Conservation (phyloP, 2,888 invertebrate species). For the Pristionchus japonicus region DNA sequence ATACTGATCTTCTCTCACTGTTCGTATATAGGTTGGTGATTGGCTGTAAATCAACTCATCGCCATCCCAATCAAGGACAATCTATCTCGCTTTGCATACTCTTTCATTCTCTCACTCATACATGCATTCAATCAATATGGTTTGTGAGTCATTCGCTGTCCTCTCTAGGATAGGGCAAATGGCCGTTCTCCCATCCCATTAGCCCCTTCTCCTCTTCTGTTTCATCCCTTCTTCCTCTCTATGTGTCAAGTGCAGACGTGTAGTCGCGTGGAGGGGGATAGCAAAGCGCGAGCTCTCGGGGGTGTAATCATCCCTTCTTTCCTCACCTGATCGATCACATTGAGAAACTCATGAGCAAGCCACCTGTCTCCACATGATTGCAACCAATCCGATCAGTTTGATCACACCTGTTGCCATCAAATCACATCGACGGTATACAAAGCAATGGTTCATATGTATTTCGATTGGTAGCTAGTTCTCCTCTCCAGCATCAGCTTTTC, state of each 20-base stretch:
- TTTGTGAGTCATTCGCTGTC: neutral
- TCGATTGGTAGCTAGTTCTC: no score
- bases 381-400: neutral
- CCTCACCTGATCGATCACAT: conserved; percentile 16
- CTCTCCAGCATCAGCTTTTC: no score
- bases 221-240: neutral
- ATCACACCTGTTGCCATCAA: neutral
- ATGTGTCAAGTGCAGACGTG: neutral
- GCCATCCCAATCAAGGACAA: neutral
- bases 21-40: neutral
- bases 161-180: neutral
- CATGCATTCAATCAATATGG: neutral
- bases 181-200: neutral
- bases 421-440: no score
- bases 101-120: neutral
- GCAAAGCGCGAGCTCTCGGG: neutral
- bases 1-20: neutral
- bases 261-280: neutral
- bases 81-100: neutral
- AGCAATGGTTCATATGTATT: no score
- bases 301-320: conserved; percentile 19
- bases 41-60: neutral
- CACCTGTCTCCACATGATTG: neutral
- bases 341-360: conserved; percentile 1
- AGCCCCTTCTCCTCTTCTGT: neutral